Evolutionary conservation across 2,113 vertebrate genomes (phyloP).

Genomic region (Taurulus bubalis): DNA sequence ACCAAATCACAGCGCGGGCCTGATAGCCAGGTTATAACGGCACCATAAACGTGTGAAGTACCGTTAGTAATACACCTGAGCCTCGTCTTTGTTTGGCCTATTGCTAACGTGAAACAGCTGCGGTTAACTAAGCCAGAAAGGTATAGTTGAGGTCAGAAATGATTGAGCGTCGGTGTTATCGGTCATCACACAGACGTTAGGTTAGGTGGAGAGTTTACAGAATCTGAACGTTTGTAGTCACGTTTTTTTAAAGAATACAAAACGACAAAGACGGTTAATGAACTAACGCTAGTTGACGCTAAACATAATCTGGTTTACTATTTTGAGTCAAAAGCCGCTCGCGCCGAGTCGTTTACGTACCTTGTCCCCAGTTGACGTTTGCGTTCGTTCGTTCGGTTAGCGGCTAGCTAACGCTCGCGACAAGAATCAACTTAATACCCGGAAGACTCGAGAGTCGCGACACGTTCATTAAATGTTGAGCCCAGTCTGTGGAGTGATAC

Average conservation of each 20-base stretch:
- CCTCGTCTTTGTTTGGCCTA: no score
- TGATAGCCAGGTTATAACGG: neutral
- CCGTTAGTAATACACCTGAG: neutral
- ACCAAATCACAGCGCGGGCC: conserved; percentile 2
- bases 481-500: neutral
- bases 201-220: neutral
- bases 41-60: neutral
- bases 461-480: neutral
- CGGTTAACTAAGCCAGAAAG: neutral
- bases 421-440: conserved; percentile 39
- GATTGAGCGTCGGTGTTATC: neutral
- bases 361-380: conserved; percentile 8
- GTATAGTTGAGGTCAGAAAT: neutral
- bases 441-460: neutral
- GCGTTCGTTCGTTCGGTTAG: neutral
- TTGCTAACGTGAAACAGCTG: neutral
- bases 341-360: conserved; percentile 30
- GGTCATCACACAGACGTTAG: neutral
- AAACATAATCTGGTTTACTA: neutral
- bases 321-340: conserved; percentile 13
- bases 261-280: fast-evolving
- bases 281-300: neutral
- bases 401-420: conserved; percentile 1
- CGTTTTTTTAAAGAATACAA: neutral
- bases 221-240: neutral